Conservation (phyloP, 2,797 vertebrate species). For the Thunnus albacares region DNA sequence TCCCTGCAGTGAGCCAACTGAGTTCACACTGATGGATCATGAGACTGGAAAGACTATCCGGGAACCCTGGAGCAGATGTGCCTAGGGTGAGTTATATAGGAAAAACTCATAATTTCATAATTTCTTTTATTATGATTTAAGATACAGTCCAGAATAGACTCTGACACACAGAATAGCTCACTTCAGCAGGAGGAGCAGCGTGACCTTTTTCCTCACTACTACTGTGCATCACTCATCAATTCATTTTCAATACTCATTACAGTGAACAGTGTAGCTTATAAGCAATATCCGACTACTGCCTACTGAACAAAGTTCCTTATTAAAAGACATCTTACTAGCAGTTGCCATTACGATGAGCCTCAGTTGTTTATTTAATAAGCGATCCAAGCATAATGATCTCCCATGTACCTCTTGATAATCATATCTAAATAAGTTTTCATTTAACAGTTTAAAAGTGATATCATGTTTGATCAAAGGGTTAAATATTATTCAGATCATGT, state of each 20-base stretch:
- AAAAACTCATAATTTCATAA: neutral
- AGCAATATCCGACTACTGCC: neutral
- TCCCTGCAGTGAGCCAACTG: conserved; percentile 1
- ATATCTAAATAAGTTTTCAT: neutral
- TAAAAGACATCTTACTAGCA: no score
- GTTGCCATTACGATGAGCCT: neutral
- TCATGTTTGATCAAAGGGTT: conserved; percentile 3
- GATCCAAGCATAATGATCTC: neutral
- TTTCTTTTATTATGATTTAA: conserved; percentile 5
- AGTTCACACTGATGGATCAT: conserved; percentile 16
- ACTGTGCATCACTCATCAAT: neutral
- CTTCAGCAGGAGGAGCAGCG: conserved; percentile 9
- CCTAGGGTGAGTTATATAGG: conserved; percentile 4
- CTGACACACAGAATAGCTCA: conserved; percentile 12
- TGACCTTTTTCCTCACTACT: conserved; percentile 14
- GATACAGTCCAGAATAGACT: neutral
- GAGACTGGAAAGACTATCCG: conserved; percentile 22
- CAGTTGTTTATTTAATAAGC: neutral
- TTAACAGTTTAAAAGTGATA: neutral
- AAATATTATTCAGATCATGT: neutral
- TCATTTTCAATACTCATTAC: neutral
- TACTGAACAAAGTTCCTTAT: neutral
- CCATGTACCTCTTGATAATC: neutral
- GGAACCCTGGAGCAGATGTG: conserved; percentile 22
- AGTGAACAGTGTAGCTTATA: neutral